A percentile compares a stretch with the other conserved stretches of the same genome.
Evolutionary conservation across 1,140 invertebrate genomes (phyloP).

Genomic region (Atopsyche davidsoni): DNA sequence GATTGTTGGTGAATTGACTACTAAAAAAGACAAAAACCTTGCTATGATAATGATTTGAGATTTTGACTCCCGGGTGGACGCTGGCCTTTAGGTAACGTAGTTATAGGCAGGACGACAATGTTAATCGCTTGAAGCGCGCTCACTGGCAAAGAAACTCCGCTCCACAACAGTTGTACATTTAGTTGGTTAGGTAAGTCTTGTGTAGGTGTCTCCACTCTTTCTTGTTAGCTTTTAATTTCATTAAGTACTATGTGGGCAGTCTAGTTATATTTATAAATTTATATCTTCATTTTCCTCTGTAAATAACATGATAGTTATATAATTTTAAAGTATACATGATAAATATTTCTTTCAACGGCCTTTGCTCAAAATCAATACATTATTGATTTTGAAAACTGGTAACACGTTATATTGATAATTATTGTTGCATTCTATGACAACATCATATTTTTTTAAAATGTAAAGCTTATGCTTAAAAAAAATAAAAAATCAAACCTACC

Average conservation of each 20-base stretch:
- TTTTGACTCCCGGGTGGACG: no score
- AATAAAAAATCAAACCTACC: constrained; percentile 14
- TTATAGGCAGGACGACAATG: no score
- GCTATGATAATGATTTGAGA: no score
- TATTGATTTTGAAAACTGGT: constrained; percentile 26
- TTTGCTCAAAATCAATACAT: constrained; percentile 26
- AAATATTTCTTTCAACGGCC: constrained; percentile 22
- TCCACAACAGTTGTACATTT: no score
- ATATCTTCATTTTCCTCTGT: constrained; percentile 19
- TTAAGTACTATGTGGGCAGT: constrained; percentile 11
- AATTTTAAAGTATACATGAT: constrained; percentile 17
- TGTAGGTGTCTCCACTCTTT: constrained; percentile 12
- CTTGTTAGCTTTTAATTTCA: constrained; percentile 11
- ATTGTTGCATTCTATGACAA: constrained; percentile 26
- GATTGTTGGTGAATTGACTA: no score
- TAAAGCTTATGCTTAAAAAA: constrained; percentile 28
- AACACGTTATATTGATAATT: constrained; percentile 22
- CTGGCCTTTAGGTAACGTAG: no score
- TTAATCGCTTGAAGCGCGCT: no score
- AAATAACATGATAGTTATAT: constrained; percentile 21
- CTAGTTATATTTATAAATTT: constrained; percentile 17
- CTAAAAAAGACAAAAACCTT: no score
- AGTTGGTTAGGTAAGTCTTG: no score
- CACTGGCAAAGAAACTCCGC: no score
- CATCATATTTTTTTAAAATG: constrained; percentile 28